Conservation (phyloP, 2,797 vertebrate species). For the Sarcoramphus papa region DNA sequence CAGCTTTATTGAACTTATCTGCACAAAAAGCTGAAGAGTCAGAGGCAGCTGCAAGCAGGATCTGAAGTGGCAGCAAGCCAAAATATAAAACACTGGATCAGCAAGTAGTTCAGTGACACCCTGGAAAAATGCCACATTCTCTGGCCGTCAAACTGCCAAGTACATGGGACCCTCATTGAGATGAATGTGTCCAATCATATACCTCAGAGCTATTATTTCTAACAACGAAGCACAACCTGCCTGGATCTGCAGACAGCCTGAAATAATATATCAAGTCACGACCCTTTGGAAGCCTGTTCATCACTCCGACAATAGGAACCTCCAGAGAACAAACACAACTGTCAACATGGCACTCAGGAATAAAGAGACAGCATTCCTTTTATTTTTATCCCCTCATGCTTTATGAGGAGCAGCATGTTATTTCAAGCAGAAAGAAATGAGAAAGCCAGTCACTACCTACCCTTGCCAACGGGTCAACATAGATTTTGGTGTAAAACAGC, state of each 20-base stretch:
- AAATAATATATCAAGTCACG: constrained; percentile 16
- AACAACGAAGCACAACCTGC: neutral
- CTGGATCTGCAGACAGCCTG: neutral
- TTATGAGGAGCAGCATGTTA: neutral
- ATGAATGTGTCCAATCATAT: constrained; percentile 1
- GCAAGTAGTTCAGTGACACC: constrained; percentile 14
- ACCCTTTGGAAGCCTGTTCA: neutral
- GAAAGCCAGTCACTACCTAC: constrained; percentile 71
- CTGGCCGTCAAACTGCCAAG: neutral
- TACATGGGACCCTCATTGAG: neutral
- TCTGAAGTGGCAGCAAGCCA: constrained; percentile 33
- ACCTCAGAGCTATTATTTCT: constrained; percentile 30
- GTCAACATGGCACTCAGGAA: neutral
- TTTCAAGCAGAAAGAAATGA: constrained; percentile 10
- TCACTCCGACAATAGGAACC: neutral
- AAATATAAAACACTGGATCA: constrained; percentile 19
- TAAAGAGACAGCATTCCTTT: neutral
- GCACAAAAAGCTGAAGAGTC: neutral
- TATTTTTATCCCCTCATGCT: neutral
- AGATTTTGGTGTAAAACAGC: constrained; percentile 97
- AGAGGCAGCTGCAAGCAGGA: neutral
- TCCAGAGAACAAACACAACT: neutral
- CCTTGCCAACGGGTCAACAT: constrained; percentile 86
- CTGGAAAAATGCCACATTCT: constrained; percentile 26
- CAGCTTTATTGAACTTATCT: neutral